Conservation (phyloP, 1,140 invertebrate species). For the Drosophila lini region DNA sequence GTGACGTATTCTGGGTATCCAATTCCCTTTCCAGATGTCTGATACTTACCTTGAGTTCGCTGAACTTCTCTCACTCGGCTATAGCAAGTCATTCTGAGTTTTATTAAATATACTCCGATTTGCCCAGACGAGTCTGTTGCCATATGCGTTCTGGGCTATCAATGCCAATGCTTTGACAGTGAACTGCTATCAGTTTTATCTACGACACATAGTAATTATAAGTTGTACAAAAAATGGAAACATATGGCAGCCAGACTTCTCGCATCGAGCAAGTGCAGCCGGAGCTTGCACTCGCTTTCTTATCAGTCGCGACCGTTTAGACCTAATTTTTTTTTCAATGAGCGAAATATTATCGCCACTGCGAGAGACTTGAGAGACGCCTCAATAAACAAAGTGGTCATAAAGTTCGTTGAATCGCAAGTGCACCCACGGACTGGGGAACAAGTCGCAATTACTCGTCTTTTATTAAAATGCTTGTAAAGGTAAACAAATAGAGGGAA, state of each 20-base stretch:
- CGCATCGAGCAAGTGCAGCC: constrained; percentile 21
- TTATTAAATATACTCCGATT: constrained; percentile 3
- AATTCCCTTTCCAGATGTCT: background rate
- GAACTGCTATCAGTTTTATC: constrained; percentile 25
- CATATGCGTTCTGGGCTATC: constrained; percentile 32
- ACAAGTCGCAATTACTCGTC: constrained; percentile 18
- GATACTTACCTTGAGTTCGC: background rate
- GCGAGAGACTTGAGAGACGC: background rate
- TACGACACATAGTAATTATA: constrained; percentile 12
- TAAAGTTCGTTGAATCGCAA: constrained; percentile 36
- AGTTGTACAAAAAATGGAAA: background rate
- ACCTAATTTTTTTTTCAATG: constrained; percentile 50
- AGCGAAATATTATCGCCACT: constrained; percentile 31
- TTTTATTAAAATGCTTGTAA: constrained; percentile 45
- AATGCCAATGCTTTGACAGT: constrained; percentile 11
- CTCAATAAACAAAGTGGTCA: constrained; percentile 20
- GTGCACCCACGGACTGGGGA: background rate
- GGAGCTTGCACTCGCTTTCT: constrained; percentile 33
- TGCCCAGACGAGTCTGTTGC: background rate
- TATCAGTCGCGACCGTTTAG: constrained; percentile 44
- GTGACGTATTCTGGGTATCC: background rate
- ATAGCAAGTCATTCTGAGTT: constrained; percentile 11
- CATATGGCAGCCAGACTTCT: constrained; percentile 9
- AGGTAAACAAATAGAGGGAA: constrained; percentile 39
- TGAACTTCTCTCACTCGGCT: background rate